Percentiles rank a stretch among this genome's conserved stretches.
phyloP scores from a whole-genome alignment of 2,797 vertebrate species.

The Eurystomus glaucurus region DNA sequence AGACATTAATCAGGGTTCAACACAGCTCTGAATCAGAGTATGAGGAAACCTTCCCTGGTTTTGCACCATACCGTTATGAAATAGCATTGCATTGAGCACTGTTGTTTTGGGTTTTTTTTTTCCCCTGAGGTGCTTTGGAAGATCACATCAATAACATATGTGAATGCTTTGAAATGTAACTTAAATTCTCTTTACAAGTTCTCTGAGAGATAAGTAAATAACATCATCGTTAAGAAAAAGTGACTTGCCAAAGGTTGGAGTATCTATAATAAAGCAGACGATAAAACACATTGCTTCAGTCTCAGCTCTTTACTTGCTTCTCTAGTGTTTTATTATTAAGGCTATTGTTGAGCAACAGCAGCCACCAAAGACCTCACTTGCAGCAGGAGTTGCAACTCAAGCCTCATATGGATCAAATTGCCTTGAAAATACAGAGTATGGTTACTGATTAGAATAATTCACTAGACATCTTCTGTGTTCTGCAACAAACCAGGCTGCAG shows the following conservation, averaged over 20 bases:
- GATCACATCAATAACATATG: not conserved
- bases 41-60: not conserved
- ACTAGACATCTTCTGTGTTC: not conserved
- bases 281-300: not conserved
- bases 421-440: not conserved
- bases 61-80: not conserved
- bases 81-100: not conserved
- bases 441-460: not conserved
- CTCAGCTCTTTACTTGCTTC: not conserved
- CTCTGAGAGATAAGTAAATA: not conserved
- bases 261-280: not conserved
- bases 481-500: not conserved
- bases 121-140: fast-evolving
- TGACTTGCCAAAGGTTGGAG: not conserved
- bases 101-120: not conserved
- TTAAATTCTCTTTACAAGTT: not conserved
- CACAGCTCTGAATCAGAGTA: not conserved
- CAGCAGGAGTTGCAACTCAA: not conserved
- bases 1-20: not conserved
- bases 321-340: not conserved
- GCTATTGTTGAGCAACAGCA: not conserved
- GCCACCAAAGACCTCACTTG: not conserved
- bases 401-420: not conserved
- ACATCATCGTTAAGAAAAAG: not conserved
- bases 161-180: not conserved